Conservation (phyloP, 2,888 invertebrate genomes). For the Stratiomys singularior region DNA sequence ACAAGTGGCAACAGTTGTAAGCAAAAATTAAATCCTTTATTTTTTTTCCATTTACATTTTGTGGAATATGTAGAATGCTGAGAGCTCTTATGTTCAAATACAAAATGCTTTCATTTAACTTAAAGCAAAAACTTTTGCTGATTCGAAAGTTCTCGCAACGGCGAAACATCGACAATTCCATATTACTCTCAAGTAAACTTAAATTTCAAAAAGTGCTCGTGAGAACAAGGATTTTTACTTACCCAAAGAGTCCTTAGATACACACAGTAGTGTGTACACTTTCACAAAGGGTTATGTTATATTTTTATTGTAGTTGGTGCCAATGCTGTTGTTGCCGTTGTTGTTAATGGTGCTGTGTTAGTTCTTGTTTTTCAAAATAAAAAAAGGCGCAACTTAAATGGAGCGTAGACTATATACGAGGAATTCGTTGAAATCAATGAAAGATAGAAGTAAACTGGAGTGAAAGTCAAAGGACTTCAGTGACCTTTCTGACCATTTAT, state of each 20-base stretch:
- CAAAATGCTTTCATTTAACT: not conserved
- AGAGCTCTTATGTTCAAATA: constrained; percentile 6
- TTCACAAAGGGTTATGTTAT: not conserved
- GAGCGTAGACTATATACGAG: not conserved
- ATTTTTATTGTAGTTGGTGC: not conserved
- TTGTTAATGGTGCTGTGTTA: too few relatives aligned
- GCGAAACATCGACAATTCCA: not conserved
- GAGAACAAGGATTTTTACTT: constrained; percentile 39
- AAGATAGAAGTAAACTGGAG: not conserved
- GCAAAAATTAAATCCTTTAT: too few relatives aligned
- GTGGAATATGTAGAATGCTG: too few relatives aligned
- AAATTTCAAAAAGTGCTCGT: constrained; percentile 29
- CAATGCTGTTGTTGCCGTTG: not conserved
- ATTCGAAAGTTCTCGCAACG: not conserved
- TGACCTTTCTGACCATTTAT: not conserved
- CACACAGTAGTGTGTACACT: not conserved
- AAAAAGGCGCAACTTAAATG: not conserved
- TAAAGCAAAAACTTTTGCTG: not conserved
- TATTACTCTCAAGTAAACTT: constrained; percentile 20
- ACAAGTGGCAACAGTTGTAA: too few relatives aligned
- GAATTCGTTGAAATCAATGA: constrained; percentile 3
- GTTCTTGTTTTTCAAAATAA: too few relatives aligned
- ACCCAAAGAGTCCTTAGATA: constrained; percentile 19
- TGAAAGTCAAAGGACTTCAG: not conserved
- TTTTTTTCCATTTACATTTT: too few relatives aligned